A percentile compares a stretch with the other conserved stretches of the same genome.
Evolutionary conservation across 2,113 vertebrate species (phyloP).

Genomic region (Sphaerodactylus townsendi): DNA sequence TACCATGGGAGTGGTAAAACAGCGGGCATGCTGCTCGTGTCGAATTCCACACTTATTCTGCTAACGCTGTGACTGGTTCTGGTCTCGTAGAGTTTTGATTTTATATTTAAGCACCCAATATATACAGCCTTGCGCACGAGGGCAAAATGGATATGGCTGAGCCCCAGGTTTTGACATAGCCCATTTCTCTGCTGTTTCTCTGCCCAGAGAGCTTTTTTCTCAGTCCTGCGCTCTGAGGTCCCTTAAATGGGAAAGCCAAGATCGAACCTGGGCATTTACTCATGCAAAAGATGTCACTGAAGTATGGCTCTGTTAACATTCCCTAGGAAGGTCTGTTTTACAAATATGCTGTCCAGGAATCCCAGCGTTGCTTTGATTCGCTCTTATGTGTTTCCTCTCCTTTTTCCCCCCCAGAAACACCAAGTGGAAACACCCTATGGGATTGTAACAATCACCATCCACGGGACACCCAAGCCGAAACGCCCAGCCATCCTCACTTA

Average conservation of each 20-base stretch:
- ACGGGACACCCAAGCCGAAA: conserved; percentile 83
- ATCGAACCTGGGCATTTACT: not conserved
- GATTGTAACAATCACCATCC: conserved; percentile 83
- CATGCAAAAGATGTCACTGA: not conserved
- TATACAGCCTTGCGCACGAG: not conserved
- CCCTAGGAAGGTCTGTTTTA: not conserved
- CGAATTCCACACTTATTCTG: not conserved
- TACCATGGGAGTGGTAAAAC: not conserved
- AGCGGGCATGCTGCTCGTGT: no score
- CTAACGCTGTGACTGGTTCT: not conserved
- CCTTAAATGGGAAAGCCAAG: not conserved
- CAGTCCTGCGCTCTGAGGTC: not conserved
- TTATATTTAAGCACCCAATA: not conserved
- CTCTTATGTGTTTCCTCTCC: not conserved
- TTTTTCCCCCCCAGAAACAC: conserved; percentile 78
- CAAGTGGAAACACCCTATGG: conserved; percentile 89
- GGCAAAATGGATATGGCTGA: not conserved
- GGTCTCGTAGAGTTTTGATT: not conserved
- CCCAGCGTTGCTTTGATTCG: not conserved
- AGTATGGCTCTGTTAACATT: not conserved
- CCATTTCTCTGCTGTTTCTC: not conserved
- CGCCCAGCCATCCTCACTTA: conserved; percentile 89
- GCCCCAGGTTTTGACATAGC: not conserved
- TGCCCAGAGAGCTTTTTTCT: not conserved
- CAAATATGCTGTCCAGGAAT: not conserved